Evolutionary conservation across 2,113 vertebrate species (phyloP).

Genomic region (Lagenorhynchus albirostris): DNA sequence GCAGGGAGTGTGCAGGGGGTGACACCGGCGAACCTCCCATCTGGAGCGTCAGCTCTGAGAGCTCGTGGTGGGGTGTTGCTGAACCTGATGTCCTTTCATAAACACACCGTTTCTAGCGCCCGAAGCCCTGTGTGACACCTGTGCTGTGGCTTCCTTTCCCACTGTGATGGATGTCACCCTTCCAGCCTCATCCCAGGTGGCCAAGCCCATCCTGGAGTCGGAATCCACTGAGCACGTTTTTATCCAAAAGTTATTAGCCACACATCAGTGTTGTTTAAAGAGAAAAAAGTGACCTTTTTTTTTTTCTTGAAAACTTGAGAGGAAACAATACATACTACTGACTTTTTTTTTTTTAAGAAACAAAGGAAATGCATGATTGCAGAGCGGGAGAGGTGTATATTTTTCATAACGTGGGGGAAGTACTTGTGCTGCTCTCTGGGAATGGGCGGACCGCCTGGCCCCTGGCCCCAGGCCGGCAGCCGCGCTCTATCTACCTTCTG

Average conservation of each 20-base stretch:
- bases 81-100: neutral
- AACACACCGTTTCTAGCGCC: neutral
- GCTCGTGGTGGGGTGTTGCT: neutral
- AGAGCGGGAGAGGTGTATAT: slow-evolving; percentile 82
- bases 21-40: neutral
- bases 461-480: slow-evolving; percentile 75
- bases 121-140: neutral
- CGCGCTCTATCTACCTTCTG: slow-evolving; percentile 60
- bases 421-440: slow-evolving; percentile 82
- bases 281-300: slow-evolving; percentile 85
- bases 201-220: slow-evolving; percentile 42
- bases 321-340: slow-evolving; percentile 82
- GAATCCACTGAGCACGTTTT: slow-evolving; percentile 78
- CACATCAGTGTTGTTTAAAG: slow-evolving; percentile 81
- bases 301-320: slow-evolving; percentile 77
- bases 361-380: slow-evolving; percentile 77
- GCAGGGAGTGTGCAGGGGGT: fast-evolving
- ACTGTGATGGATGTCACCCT: slow-evolving; percentile 6
- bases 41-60: neutral
- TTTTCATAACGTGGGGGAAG: slow-evolving; percentile 81
- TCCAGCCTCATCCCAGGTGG: slow-evolving; percentile 49
- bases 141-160: neutral
- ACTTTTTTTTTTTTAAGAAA: slow-evolving; percentile 76
- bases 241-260: slow-evolving; percentile 77
- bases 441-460: slow-evolving; percentile 75